phyloP scores from a whole-genome alignment of 2,113 vertebrate genomes.

The human (Homo sapiens) region DNA sequence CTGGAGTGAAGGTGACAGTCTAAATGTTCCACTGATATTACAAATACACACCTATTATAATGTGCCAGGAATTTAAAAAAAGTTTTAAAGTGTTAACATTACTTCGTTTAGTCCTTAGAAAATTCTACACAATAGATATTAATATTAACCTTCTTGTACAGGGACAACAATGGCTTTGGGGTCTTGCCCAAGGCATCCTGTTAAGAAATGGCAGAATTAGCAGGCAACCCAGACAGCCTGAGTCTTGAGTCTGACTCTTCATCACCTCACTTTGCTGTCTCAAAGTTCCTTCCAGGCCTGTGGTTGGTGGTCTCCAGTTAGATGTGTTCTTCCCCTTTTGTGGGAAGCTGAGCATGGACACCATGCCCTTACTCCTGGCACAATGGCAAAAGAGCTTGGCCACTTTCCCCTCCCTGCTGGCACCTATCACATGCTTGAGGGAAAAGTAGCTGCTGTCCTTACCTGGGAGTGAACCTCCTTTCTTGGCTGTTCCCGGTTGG shows the following conservation, averaged over 20 bases:
- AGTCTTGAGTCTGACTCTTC: not conserved
- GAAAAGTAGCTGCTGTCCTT: not conserved
- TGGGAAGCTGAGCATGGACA: not conserved
- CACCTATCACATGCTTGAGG: not conserved
- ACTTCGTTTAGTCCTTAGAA: not conserved
- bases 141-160: not conserved
- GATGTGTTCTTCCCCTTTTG: fast-evolving
- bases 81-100: not conserved
- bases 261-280: not conserved
- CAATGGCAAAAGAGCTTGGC: not conserved
- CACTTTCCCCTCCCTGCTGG: not conserved
- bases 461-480: not conserved
- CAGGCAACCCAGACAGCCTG: not conserved
- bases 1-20: not conserved
- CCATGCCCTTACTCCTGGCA: not conserved
- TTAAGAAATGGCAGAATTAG: not conserved
- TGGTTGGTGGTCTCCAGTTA: not conserved
- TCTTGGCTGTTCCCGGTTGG: not conserved
- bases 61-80: not conserved
- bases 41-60: not conserved
- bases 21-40: not conserved
- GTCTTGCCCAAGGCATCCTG: fast-evolving
- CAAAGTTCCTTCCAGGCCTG: not conserved
- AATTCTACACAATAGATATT: not conserved
- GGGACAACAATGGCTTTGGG: not conserved